A percentile compares a stretch with the other conserved stretches of the same genome.
phyloP scores from a whole-genome alignment of 2,888 invertebrate species.

The Blastobasis adustella region DNA sequence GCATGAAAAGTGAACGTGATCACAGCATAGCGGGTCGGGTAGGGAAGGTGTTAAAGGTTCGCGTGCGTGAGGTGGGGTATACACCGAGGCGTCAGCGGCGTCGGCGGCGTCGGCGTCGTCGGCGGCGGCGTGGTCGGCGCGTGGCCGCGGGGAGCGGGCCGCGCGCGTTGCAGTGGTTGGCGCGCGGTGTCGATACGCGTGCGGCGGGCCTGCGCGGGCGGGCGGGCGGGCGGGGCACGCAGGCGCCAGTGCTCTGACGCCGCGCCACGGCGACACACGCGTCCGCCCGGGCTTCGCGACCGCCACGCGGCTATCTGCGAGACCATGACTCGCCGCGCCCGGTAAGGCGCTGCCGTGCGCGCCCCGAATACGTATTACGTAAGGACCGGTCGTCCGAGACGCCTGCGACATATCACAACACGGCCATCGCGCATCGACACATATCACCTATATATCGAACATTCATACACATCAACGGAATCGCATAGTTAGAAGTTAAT shows the following conservation, averaged over 20 bases:
- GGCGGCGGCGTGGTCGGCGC: slow-evolving; percentile 24
- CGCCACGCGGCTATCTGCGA: slow-evolving; percentile 50
- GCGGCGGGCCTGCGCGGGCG: slow-evolving; percentile 27
- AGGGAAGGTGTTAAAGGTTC: slow-evolving; percentile 25
- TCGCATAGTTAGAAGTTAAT: slow-evolving; percentile 11
- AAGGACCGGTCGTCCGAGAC: slow-evolving; percentile 32
- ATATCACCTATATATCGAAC: slow-evolving; percentile 36
- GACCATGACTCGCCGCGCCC: slow-evolving; percentile 58
- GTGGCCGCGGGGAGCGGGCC: slow-evolving; percentile 28
- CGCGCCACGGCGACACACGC: slow-evolving; percentile 50
- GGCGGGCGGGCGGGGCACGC: slow-evolving; percentile 34
- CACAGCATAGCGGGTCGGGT: slow-evolving; percentile 6
- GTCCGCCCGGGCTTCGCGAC: slow-evolving; percentile 36
- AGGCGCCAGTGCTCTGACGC: slow-evolving; percentile 54
- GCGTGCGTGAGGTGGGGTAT: slow-evolving; percentile 27
- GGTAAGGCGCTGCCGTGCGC: slow-evolving; percentile 56
- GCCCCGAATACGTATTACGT: slow-evolving; percentile 52
- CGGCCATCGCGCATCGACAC: slow-evolving; percentile 24
- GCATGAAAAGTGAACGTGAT: slow-evolving; percentile 35
- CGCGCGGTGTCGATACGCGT: slow-evolving; percentile 63
- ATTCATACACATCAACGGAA: slow-evolving; percentile 23
- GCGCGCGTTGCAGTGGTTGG: slow-evolving; percentile 57
- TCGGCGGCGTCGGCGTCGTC: slow-evolving; percentile 10
- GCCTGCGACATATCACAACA: neutral
- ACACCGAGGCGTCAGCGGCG: slow-evolving; percentile 15